A percentile compares a stretch with the other conserved stretches of the same genome.
Evolutionary conservation across 1,140 invertebrate species (phyloP).

Genomic region (Rhizoglyphus robini): DNA sequence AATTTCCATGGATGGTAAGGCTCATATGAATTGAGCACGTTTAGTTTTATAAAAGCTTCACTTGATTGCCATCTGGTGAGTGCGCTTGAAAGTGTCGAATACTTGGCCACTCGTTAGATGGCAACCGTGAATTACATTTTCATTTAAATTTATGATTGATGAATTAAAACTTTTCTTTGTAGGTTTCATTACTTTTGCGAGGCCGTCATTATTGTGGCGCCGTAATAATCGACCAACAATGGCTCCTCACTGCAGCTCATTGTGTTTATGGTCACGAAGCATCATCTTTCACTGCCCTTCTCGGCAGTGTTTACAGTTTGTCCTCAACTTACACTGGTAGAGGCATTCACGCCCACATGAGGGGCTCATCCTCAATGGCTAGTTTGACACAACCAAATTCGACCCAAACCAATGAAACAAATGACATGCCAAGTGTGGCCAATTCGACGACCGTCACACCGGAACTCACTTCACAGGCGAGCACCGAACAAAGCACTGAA

Average conservation of each 20-base stretch:
- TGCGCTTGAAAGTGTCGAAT: neutral
- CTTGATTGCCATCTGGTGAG: neutral
- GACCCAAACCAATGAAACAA: neutral
- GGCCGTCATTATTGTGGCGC: slow-evolving; percentile 50
- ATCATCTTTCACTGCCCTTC: slow-evolving; percentile 19
- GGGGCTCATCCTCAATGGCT: neutral
- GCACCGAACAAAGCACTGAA: neutral
- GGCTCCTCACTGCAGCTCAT: slow-evolving; percentile 72
- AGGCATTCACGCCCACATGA: slow-evolving; percentile 39
- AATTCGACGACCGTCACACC: neutral
- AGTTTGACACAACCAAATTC: neutral
- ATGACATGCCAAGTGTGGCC: neutral
- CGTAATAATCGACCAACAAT: slow-evolving; percentile 53
- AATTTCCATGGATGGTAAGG: slow-evolving; percentile 68
- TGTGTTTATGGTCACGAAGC: slow-evolving; percentile 45
- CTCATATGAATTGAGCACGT: neutral
- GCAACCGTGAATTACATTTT: neutral
- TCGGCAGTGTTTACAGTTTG: slow-evolving; percentile 17
- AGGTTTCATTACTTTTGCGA: slow-evolving; percentile 24
- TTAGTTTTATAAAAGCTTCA: neutral
- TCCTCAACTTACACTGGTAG: neutral
- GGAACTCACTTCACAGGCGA: neutral
- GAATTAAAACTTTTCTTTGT: neutral
- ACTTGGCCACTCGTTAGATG: neutral
- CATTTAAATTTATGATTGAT: neutral